Evolutionary conservation across 2,888 invertebrate genomes (phyloP).

Genomic region (Drosophila quasianomalipes): DNA sequence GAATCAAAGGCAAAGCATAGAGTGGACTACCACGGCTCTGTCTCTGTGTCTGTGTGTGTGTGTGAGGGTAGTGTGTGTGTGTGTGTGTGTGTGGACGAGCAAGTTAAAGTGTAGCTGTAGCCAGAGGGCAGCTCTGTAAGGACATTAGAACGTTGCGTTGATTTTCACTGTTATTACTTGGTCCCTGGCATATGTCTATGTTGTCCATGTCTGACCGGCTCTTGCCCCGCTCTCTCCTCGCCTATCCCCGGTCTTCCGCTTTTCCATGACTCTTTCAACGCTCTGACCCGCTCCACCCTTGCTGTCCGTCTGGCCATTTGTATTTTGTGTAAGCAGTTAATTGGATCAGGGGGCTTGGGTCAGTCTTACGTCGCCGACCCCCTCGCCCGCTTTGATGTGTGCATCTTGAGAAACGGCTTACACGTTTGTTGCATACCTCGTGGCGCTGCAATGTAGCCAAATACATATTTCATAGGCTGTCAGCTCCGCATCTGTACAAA

Average conservation of each 20-base stretch:
- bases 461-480: constrained; percentile 75
- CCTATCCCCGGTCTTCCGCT: neutral
- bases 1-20: neutral
- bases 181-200: constrained; percentile 54
- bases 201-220: constrained; percentile 34
- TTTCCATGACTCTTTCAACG: neutral
- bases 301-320: constrained; percentile 64
- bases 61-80: too few species aligned
- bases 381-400: neutral
- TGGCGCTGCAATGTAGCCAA: constrained; percentile 57
- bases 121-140: constrained; percentile 62
- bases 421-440: constrained; percentile 69
- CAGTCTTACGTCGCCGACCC: neutral
- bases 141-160: constrained; percentile 61
- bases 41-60: neutral
- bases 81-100: neutral
- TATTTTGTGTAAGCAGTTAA: constrained; percentile 81
- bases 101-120: constrained; percentile 30
- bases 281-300: neutral
- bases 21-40: neutral
- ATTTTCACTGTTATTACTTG: constrained; percentile 75
- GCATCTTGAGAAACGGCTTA: constrained; percentile 45
- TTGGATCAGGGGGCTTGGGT: constrained; percentile 72
- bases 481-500: constrained; percentile 53
- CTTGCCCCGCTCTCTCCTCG: neutral